Conservation (phyloP, 2,888 invertebrate genomes). For the Sinohyriopsis cumingii region DNA sequence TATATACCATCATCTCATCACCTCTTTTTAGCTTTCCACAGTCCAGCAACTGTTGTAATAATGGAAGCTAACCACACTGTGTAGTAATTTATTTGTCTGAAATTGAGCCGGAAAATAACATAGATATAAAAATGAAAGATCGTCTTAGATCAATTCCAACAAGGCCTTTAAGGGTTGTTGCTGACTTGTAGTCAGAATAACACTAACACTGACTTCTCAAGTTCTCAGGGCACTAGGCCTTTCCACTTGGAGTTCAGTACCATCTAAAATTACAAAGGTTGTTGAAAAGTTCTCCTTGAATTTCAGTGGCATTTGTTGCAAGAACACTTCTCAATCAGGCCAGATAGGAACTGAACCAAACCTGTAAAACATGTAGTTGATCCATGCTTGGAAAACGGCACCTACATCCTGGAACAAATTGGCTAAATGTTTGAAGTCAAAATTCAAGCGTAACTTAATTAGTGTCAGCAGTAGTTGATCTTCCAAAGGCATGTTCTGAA, state of each 20-base stretch:
- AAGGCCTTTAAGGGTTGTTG: conserved; percentile 28
- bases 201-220: conserved; percentile 19
- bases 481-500: conserved; percentile 7
- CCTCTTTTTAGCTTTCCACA: conserved; percentile 4
- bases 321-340: conserved; percentile 21
- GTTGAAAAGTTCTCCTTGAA: conserved; percentile 9
- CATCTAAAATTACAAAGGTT: conserved; percentile 28
- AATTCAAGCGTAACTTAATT: conserved; percentile 17
- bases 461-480: conserved; percentile 28
- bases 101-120: conserved; percentile 21
- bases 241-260: conserved; percentile 29
- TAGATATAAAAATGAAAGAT: conserved; percentile 27
- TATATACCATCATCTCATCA: conserved; percentile 20
- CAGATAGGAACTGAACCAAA: conserved; percentile 29
- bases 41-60: conserved; percentile 11
- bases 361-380: conserved; percentile 28
- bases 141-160: conserved; percentile 30
- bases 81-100: conserved; percentile 27
- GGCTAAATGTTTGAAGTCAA: conserved; percentile 12
- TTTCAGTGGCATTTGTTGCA: conserved; percentile 24
- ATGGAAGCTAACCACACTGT: conserved; percentile 14
- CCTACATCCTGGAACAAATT: conserved; percentile 22
- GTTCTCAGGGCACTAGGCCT: conserved; percentile 14
- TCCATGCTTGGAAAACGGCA: conserved; percentile 20
- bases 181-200: conserved; percentile 39